phyloP scores from a whole-genome alignment of 1,140 invertebrate species.

The Mercenaria mercenaria region DNA sequence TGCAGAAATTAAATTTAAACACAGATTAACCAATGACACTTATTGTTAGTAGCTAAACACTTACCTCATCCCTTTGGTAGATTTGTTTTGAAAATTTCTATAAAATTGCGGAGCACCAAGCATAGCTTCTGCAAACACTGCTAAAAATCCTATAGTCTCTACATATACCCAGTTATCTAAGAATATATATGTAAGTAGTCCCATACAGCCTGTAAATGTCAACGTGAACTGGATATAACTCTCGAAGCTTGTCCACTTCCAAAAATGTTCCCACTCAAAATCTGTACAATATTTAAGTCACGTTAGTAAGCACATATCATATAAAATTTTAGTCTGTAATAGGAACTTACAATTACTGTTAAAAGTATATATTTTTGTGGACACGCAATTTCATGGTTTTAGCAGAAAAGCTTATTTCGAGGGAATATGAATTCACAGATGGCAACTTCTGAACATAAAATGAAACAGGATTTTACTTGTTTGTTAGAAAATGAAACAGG shows the following conservation, averaged over 20 bases:
- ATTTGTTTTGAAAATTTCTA: slow-evolving; percentile 95
- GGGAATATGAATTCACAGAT: too few species aligned
- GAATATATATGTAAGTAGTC: slow-evolving; percentile 95
- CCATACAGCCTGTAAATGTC: slow-evolving; percentile 93
- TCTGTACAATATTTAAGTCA: slow-evolving; percentile 79
- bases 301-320: not conserved
- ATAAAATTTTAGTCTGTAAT: too few species aligned
- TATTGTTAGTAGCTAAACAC: too few species aligned
- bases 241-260: slow-evolving; percentile 99
- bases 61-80: slow-evolving; percentile 99
- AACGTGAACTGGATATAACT: slow-evolving; percentile 98
- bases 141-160: slow-evolving; percentile 91
- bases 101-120: slow-evolving; percentile 97
- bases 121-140: slow-evolving; percentile 98
- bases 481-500: too few species aligned
- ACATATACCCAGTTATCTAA: slow-evolving; percentile 89
- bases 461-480: too few species aligned
- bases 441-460: too few species aligned
- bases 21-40: too few species aligned
- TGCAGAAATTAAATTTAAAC: too few species aligned
- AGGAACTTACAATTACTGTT: too few species aligned
- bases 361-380: too few species aligned
- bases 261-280: slow-evolving; percentile 91
- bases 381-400: too few species aligned
- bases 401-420: too few species aligned